phyloP scores from a whole-genome alignment of 2,797 vertebrate genomes.

The Knipowitschia caucasica region DNA sequence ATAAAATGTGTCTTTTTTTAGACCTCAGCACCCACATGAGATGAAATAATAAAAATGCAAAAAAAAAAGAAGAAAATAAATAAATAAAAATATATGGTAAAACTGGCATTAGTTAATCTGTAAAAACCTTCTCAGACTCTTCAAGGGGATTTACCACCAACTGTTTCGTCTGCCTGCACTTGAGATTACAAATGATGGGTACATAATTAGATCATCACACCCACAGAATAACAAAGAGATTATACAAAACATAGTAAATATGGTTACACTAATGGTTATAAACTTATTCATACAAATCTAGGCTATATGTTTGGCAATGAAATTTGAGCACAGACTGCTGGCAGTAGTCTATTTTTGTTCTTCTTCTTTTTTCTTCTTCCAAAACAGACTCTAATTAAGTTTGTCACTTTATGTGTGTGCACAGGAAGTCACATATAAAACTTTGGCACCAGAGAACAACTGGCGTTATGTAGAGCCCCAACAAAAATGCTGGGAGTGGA shows the following conservation, averaged over 20 bases:
- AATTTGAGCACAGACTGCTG: slow-evolving; percentile 39
- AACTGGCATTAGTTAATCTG: slow-evolving; percentile 27
- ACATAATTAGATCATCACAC: slow-evolving; percentile 52
- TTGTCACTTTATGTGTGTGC: slow-evolving; percentile 19
- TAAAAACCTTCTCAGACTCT: slow-evolving; percentile 53
- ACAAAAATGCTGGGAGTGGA: slow-evolving; percentile 32
- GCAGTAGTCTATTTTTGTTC: slow-evolving; percentile 40
- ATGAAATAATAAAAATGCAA: slow-evolving; percentile 56
- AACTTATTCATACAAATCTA: slow-evolving; percentile 38
- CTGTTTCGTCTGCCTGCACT: slow-evolving; percentile 58
- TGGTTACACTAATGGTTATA: slow-evolving; percentile 23
- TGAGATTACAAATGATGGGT: slow-evolving; percentile 59
- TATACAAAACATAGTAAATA: slow-evolving; percentile 57
- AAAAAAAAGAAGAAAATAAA: slow-evolving; percentile 34
- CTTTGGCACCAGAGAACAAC: slow-evolving; percentile 41
- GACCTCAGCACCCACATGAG: slow-evolving; percentile 46
- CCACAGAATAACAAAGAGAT: slow-evolving; percentile 60
- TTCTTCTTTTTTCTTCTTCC: not conserved
- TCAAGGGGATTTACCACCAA: slow-evolving; percentile 55
- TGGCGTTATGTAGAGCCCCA: slow-evolving; percentile 23
- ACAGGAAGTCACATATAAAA: slow-evolving; percentile 18
- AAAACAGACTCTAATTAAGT: not conserved
- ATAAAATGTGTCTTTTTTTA: slow-evolving; percentile 30
- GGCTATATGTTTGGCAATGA: slow-evolving; percentile 46
- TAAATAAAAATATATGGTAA: slow-evolving; percentile 35